These are phyloP conservation scores for Ectropis grisescens DNA, from an alignment of 1,140 invertebrate genomes.

Conservation along the genomic window DNA sequence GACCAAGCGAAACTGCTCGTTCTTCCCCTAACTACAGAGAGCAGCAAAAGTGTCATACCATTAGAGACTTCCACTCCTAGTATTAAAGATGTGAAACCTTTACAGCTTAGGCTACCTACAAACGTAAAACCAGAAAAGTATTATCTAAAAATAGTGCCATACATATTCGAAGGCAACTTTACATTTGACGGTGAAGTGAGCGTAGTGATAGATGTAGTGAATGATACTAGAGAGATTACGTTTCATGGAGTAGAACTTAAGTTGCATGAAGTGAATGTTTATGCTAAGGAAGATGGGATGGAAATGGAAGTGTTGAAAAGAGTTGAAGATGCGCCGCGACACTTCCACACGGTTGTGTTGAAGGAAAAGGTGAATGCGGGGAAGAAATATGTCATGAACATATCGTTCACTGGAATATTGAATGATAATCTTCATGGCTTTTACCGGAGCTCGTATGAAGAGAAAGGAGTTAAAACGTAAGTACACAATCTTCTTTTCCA, in stretches of 20 bases:
- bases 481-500: conserved; percentile 1
- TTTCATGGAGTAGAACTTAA: conserved; percentile 81
- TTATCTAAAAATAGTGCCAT: conserved; percentile 77
- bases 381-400: conserved; percentile 75
- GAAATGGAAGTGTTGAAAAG: conserved; percentile 40
- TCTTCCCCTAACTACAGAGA: conserved; percentile 47
- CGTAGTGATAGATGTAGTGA: conserved; percentile 76
- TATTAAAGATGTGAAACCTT: conserved; percentile 21
- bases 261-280: conserved; percentile 71
- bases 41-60: conserved; percentile 32
- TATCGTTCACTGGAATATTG: conserved; percentile 79
- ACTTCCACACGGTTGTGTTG: conserved; percentile 82
- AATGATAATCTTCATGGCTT: conserved; percentile 88
- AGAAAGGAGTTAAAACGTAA: conserved; percentile 78
- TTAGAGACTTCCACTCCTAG: conserved; percentile 30
- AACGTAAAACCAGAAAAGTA: conserved; percentile 78
- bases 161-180: conserved; percentile 80
- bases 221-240: conserved; percentile 79
- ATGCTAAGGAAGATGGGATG: conserved; percentile 31
- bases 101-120: conserved; percentile 73
- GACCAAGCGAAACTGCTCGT: conserved; percentile 51
- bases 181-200: conserved; percentile 81
- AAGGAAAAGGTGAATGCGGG: conserved; percentile 71
- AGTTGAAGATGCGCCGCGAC: conserved; percentile 74
- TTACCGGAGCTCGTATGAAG: conserved; percentile 87